Evolutionary conservation across 2,113 vertebrate species (phyloP), one percentile per base, ranked within the genome.

Genomic region (Pluvianellus socialis): DNA sequence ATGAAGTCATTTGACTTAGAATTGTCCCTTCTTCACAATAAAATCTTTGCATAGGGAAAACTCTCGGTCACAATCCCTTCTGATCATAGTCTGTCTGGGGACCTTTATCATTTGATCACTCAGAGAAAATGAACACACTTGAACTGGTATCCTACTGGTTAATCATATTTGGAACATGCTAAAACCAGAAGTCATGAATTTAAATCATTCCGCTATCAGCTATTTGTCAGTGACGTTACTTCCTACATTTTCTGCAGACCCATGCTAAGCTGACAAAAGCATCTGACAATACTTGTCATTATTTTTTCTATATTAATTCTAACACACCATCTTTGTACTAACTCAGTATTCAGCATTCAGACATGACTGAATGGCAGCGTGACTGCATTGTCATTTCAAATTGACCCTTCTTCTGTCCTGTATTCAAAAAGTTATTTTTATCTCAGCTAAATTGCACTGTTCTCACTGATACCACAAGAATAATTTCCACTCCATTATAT

Each of bases 1-100:
- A 82, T 35, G 2, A 45, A 82, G 53, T 52, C 0, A 3, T 80
- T 72, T 13, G 0, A 27, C 24, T 55, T 52, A 28, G 20, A 50
- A n/a, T 56, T 65, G 7, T 23, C 16, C 6, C 17, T 76, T 67
- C 50, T 61, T 88, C 59, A 61, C 5, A 33, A 38, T 33, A 47
- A 75, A 86, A 40, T 42, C 30, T 65, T 56, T 68, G 12, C 17
- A 32, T 6, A 63, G 8, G 6, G 10, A 67, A 88, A 89, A 14
- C 10, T 77, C 23, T 72, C 18, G 3, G 33, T 70, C 40, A 68
- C 6, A 65, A 23, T 77, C 10, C 3, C 8, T 5, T 88, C 53
- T 88, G 44, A 82, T 79, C 8, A 38, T 27, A 81, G 2, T 49
- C 45, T 79, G 26, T 32, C 56, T 82, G n/a, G 17, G 24, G 15